Evolutionary conservation across 2,113 vertebrate species (phyloP).

Genomic region (Neodon shergylaensis): DNA sequence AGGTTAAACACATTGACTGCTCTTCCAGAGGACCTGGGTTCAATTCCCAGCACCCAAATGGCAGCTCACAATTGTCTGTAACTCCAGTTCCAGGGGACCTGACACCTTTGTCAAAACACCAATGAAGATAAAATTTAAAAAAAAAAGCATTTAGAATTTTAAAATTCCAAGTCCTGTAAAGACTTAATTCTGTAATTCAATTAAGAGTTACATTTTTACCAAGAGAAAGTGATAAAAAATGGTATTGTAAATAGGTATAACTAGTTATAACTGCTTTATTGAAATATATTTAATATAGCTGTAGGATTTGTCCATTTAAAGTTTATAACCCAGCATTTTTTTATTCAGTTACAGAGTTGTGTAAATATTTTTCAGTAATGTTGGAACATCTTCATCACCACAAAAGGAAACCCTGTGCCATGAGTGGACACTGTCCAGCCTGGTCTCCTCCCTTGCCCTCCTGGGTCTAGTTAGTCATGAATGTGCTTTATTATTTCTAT

Average conservation of each 20-base stretch:
- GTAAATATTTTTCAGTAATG: background rate
- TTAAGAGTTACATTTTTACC: background rate
- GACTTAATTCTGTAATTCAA: constrained; percentile 20
- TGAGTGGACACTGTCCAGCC: background rate
- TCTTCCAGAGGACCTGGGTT: background rate
- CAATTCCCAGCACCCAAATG: background rate
- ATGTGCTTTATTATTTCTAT: background rate
- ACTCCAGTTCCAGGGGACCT: background rate
- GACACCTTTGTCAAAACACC: background rate
- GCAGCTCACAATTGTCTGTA: background rate
- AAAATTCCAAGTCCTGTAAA: background rate
- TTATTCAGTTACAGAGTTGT: background rate
- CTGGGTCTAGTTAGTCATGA: background rate
- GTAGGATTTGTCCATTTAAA: background rate
- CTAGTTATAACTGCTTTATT: background rate
- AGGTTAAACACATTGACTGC: background rate
- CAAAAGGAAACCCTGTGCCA: background rate
- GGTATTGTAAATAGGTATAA: background rate
- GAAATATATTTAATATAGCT: background rate
- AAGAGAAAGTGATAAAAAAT: background rate
- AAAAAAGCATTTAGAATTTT: background rate
- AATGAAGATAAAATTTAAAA: background rate
- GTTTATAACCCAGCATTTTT: background rate
- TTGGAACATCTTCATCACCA: background rate
- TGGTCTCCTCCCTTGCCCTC: background rate